These are phyloP conservation scores for Rhagonycha fulva DNA, from an alignment of 2,888 invertebrate genomes.

Conservation along the genomic window DNA sequence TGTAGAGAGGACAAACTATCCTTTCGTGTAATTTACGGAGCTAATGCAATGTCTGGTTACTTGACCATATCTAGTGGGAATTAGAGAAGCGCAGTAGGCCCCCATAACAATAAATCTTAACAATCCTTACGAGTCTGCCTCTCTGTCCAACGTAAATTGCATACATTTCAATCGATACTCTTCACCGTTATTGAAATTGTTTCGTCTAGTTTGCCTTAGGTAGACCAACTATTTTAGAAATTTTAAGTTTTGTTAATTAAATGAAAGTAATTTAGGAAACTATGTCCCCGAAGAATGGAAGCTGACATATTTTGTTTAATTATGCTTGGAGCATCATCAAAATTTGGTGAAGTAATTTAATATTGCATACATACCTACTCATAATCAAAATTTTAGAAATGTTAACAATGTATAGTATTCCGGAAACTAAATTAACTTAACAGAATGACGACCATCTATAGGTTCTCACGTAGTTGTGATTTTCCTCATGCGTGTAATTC, in stretches of 20 bases:
- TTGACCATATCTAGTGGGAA: background rate
- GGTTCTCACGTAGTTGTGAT: background rate
- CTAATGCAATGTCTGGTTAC: background rate
- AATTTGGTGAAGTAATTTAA: background rate
- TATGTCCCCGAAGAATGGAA: background rate
- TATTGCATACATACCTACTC: background rate
- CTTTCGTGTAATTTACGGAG: background rate
- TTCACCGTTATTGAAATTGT: background rate
- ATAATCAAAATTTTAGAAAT: background rate
- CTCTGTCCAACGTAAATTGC: background rate
- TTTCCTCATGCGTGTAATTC: background rate
- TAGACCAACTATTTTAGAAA: background rate
- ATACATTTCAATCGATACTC: background rate
- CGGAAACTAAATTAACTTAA: background rate
- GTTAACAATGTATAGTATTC: background rate
- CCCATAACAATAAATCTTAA: background rate
- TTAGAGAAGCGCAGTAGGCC: background rate
- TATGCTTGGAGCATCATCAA: background rate
- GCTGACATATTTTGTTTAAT: background rate
- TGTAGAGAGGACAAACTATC: background rate
- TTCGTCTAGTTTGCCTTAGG: background rate
- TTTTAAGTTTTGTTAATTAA: background rate
- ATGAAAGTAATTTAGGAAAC: background rate
- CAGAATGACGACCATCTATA: background rate
- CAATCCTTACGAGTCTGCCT: background rate